Evolutionary conservation across 2,797 vertebrate genomes (phyloP), one percentile per base, ranked within the genome.

Genomic region (Myotis findleyi): DNA sequence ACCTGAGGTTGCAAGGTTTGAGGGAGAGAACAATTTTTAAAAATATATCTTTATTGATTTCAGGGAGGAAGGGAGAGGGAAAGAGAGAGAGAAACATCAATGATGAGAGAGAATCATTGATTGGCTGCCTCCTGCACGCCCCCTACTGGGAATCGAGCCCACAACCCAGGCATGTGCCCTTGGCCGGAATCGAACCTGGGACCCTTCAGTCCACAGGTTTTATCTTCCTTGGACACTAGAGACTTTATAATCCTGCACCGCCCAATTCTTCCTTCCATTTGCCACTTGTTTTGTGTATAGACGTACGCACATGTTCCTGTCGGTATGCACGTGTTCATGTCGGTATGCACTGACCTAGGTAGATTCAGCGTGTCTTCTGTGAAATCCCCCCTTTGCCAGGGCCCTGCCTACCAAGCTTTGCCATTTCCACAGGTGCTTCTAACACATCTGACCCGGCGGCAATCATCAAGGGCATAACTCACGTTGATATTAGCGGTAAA

Each of bases 401-500:
- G 59, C 2, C 10, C 25, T 17, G 57, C 4, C 44, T 2, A 36
- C 1, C 13, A 13, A n/a, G 11, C 3, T 7, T 25, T 6, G 5
- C 66, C 44, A 18, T 59, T 53, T 72, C 73, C 49, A 33, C 57
- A 76, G 20, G 2, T 2, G 1, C 36, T 62, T 55, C 55, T 77
- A 9, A 87, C 11, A 27, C 1, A 17, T 23, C 18, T 11, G 8
- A 21, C 62, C 23, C 6, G 9, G 68, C n/a, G 3, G 8, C 6
- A 94, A 66, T 49, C 21, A 10, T 69, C n/a, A 25, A 38, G 44
- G 89, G 89, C 94, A 73, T 51, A 55, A 76, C 18, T 47, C 44
- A n/a, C 55, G 13, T 38, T 55, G 23, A 16, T 79, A 47, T 17
- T 41, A 69, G 10, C 47, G 18, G 5, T 77, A 44, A 77, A 53